phyloP scores from a whole-genome alignment of 2,888 invertebrate species.

The Atethmia centrago region DNA sequence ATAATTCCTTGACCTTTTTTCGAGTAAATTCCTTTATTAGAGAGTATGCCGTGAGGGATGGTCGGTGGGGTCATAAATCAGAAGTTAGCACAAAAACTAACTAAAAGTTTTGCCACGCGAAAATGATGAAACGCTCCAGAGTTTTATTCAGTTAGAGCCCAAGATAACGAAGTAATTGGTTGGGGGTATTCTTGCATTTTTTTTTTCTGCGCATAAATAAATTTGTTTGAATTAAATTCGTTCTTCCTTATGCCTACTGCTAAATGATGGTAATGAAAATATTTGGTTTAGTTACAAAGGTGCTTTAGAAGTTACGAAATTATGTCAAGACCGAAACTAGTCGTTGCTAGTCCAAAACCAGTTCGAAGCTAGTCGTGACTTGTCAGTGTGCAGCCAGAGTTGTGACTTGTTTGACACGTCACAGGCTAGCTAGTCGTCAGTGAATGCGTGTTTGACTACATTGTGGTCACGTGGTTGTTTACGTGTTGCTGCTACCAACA shows the following conservation, averaged over 20 bases:
- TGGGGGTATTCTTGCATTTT: constrained; percentile 65
- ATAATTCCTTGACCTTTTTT: constrained; percentile 81
- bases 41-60: constrained; percentile 78
- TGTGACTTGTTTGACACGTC: background rate
- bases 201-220: constrained; percentile 48
- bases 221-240: constrained; percentile 48
- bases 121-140: constrained; percentile 86
- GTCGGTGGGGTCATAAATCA: constrained; percentile 84
- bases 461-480: background rate
- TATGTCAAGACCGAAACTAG: background rate
- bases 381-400: background rate
- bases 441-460: too few relatives aligned
- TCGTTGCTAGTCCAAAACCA: background rate
- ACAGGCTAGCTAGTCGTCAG: background rate
- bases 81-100: constrained; percentile 87
- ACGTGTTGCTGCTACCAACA: background rate
- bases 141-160: constrained; percentile 87
- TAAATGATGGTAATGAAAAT: constrained; percentile 23
- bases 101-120: constrained; percentile 85
- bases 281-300: background rate
- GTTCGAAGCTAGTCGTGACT: background rate
- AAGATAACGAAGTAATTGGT: constrained; percentile 87
- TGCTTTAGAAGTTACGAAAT: background rate
- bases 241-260: constrained; percentile 15
- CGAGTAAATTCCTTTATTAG: constrained; percentile 83